Evolutionary conservation across 2,113 vertebrate genomes (phyloP).

Genomic region (Myiozetetes cayanensis): DNA sequence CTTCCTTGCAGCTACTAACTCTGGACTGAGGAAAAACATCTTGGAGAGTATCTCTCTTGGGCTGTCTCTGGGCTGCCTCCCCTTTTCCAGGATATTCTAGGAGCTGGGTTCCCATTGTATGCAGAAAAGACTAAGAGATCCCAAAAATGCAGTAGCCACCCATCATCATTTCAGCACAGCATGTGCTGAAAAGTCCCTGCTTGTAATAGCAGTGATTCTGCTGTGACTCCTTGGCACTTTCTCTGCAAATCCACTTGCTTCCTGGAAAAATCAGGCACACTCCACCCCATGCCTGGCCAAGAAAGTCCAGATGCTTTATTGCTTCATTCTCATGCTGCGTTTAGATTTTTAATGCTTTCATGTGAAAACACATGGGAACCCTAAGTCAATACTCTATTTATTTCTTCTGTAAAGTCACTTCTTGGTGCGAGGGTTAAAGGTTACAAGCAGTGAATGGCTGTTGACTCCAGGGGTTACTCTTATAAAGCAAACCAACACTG

Average conservation of each 20-base stretch:
- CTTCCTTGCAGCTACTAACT: neutral
- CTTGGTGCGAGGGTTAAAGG: neutral
- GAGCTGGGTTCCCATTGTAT: neutral
- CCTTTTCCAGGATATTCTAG: neutral
- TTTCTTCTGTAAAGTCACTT: slow-evolving; percentile 13
- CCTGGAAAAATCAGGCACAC: slow-evolving; percentile 21
- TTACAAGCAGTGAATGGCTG: neutral
- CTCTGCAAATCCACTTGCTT: slow-evolving; percentile 43
- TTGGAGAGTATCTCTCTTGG: neutral
- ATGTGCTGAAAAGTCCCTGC: neutral
- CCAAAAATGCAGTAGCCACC: neutral
- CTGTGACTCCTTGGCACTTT: slow-evolving; percentile 19
- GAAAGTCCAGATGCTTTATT: slow-evolving; percentile 44
- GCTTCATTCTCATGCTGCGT: neutral
- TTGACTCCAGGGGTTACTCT: neutral
- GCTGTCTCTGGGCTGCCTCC: neutral
- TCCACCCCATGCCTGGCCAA: neutral
- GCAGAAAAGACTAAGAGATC: neutral
- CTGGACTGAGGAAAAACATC: neutral
- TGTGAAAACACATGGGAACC: slow-evolving; percentile 8
- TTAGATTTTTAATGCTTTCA: slow-evolving; percentile 11
- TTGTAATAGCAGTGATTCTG: neutral
- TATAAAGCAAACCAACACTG: slow-evolving; percentile 1
- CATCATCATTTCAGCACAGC: neutral
- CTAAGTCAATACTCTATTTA: neutral